Percentiles rank a stretch among this genome's conserved stretches.
Conservation (phyloP, 2,797 vertebrate genomes). For the Sebastes oblongus region DNA sequence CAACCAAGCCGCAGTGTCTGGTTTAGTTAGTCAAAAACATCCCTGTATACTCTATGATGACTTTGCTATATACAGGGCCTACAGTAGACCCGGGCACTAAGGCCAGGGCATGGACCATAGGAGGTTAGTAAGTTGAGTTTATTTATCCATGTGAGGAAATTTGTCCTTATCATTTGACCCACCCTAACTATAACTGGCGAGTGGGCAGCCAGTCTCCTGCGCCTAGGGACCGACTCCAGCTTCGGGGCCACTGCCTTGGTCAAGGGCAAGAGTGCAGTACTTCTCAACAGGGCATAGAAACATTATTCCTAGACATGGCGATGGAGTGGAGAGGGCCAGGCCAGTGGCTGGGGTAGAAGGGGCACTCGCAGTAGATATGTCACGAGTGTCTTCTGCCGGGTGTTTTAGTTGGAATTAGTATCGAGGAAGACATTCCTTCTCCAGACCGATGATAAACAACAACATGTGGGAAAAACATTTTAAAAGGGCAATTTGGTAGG, state of each 20-base stretch:
- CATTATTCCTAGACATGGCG: conserved; percentile 1
- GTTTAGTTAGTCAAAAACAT: neutral
- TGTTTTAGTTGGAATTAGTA: conserved; percentile 10
- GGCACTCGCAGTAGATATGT: conserved; percentile 16
- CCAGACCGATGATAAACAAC: conserved; percentile 15
- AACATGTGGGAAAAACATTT: neutral
- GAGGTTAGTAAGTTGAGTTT: conserved; percentile 10
- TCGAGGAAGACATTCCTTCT: neutral
- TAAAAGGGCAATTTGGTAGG: neutral
- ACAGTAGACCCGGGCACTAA: neutral
- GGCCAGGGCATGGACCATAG: neutral
- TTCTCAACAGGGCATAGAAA: conserved; percentile 8
- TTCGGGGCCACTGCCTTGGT: conserved; percentile 11
- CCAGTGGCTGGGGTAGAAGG: conserved; percentile 2
- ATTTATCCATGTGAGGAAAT: conserved; percentile 48
- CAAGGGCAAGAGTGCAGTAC: conserved; percentile 31
- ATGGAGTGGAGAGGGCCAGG: neutral
- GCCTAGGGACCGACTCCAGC: conserved; percentile 16
- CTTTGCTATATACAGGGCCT: neutral
- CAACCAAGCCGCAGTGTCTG: neutral
- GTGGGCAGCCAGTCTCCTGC: neutral
- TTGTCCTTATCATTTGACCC: conserved; percentile 42
- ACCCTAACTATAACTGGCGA: conserved; percentile 1
- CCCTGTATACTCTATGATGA: neutral
- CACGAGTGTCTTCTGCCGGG: neutral